Base-by-base conservation (phyloP, 2,113 vertebrate species). In the Aptenodytes forsteri region DNA sequence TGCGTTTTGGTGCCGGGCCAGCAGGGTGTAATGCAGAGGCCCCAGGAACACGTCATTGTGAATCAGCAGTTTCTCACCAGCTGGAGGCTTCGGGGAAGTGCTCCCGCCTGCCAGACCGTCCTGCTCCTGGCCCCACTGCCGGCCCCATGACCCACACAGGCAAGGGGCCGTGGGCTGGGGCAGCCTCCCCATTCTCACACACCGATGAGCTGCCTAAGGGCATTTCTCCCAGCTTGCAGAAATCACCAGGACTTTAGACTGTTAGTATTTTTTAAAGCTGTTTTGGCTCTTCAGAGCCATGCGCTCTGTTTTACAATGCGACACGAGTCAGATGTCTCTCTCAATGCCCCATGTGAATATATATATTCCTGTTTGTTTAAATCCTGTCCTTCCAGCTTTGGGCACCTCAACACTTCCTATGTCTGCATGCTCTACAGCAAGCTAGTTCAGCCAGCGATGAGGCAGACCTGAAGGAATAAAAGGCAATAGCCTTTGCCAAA, bases 41-140 rank as follows among this genome's bases (percentile, higher is more conserved):
- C 44, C 26, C 65, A 58, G 36, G 38, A 91, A 18, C 34, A 36
- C 2, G 0, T 11, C 3, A 42, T 42, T 42, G 5, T 66, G 62
- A 89, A 91, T 91, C 80, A 76, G 42, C 5, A 11, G 4, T 44
- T 56, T 76, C 75, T 40, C 75, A 64, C 40, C 1, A 4, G 18
- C 46, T 8, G 4, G 52, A 95, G 49, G 46, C 30, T 90, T 66
- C 3, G 8, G 55, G 50, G 50, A 59, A 76, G 11, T 22, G 23
- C 30, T 92, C 61, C 66, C 3, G 1, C 23, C 64, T 62, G 55
- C 6, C 1, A 0, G 23, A 16, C 10, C 7, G 3, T 40, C n/a
- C 64, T 6, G 1, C 26, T 94, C 18, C 77, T 8, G 2, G 47
- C 46, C 25, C 5, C 16, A 25, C 18, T 0, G 0, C 15, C 9